A percentile compares a stretch with the other conserved stretches of the same genome.
These are phyloP conservation scores for Eupithecia vulgata DNA, from an alignment of 2,888 invertebrate genomes.

Conservation along the genomic window DNA sequence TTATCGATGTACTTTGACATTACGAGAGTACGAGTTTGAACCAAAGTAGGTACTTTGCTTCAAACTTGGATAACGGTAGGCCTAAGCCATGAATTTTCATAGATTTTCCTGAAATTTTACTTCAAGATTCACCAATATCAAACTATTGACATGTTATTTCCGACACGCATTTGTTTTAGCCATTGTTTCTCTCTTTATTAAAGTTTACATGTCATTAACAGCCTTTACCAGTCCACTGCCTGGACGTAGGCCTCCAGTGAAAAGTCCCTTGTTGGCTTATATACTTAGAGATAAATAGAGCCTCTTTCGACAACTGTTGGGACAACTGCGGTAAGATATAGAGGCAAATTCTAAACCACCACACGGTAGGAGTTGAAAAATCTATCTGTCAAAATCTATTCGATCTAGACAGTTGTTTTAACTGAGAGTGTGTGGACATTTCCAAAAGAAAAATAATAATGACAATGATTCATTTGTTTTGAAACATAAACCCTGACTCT, in stretches of 20 bases:
- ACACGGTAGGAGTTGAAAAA: too few species aligned
- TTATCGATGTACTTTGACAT: too few species aligned
- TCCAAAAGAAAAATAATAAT: neutral
- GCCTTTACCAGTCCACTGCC: neutral
- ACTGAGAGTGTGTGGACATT: neutral
- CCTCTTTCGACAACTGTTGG: too few species aligned
- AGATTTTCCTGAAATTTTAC: neutral
- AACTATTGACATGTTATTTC: neutral
- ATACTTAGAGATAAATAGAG: neutral
- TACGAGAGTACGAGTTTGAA: too few species aligned
- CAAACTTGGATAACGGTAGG: neutral
- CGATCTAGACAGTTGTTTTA: too few species aligned
- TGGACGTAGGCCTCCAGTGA: neutral
- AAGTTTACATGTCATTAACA: neutral
- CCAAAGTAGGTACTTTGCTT: too few species aligned
- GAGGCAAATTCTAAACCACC: neutral
- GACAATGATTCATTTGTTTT: neutral
- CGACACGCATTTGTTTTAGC: neutral
- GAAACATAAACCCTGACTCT: neutral
- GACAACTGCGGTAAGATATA: too few species aligned
- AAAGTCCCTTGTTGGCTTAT: neutral
- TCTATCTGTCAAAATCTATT: neutral
- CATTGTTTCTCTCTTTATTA: neutral
- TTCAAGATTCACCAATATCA: neutral
- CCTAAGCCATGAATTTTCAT: neutral